Percentiles rank a stretch among this genome's conserved stretches.
Conservation (phyloP, 2,888 invertebrate species). For the Cephalotes varians region DNA sequence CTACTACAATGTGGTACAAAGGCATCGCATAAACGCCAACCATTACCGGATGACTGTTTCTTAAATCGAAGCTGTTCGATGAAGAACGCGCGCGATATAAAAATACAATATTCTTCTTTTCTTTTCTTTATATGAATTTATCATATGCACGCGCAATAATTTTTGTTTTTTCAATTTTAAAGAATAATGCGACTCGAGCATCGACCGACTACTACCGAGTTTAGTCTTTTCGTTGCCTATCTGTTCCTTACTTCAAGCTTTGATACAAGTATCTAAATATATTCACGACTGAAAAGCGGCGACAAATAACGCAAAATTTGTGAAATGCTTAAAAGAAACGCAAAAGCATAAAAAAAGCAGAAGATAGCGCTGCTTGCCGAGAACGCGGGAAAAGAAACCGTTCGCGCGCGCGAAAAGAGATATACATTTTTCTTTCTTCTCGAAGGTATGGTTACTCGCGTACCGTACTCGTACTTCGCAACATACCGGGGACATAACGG, state of each 20-base stretch:
- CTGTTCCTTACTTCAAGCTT: not conserved
- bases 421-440: not conserved
- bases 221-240: not conserved
- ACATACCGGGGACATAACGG: slow-evolving; percentile 85
- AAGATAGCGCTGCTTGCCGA: not conserved
- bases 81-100: not conserved
- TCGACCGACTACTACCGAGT: not conserved
- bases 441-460: not conserved
- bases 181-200: not conserved
- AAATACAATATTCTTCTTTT: too few species aligned
- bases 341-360: not conserved
- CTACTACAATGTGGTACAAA: slow-evolving; percentile 42
- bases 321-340: not conserved
- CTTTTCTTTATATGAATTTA: not conserved
- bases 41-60: slow-evolving; percentile 53
- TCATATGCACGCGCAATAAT: not conserved
- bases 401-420: not conserved
- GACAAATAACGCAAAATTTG: not conserved
- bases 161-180: not conserved
- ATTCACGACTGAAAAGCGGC: not conserved
- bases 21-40: slow-evolving; percentile 66
- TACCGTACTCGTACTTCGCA: slow-evolving; percentile 56
- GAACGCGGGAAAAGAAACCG: slow-evolving; percentile 21
- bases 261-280: not conserved
- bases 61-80: slow-evolving; percentile 19